Evolutionary conservation across 2,113 vertebrate genomes (phyloP).

Genomic region (Barnardius zonarius): DNA sequence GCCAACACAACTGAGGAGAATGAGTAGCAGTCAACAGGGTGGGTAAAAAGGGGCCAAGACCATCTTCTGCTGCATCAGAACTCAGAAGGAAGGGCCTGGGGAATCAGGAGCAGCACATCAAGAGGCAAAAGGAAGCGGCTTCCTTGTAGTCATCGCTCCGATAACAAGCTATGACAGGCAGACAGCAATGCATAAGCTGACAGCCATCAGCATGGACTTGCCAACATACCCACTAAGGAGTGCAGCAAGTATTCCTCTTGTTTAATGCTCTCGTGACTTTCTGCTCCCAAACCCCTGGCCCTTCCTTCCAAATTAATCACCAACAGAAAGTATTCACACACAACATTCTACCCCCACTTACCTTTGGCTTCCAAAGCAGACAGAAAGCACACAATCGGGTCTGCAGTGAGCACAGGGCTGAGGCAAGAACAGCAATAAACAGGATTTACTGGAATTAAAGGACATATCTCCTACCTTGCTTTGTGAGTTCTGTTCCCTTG

Average conservation of each 20-base stretch:
- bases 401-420: background rate
- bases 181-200: background rate
- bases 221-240: background rate
- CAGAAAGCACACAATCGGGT: background rate
- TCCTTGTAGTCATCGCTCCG: background rate
- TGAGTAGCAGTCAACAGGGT: background rate
- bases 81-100: background rate
- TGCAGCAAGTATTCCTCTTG: background rate
- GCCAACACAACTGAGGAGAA: background rate
- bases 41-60: slow-evolving; percentile 11
- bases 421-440: background rate
- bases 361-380: background rate
- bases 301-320: slow-evolving; percentile 3
- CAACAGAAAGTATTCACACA: background rate
- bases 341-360: slow-evolving; percentile 32
- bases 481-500: slow-evolving; percentile 84
- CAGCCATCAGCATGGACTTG: background rate
- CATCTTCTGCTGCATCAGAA: slow-evolving; percentile 63
- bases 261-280: background rate
- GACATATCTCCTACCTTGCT: slow-evolving; percentile 79
- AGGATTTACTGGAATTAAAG: background rate
- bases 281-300: background rate
- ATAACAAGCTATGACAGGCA: background rate
- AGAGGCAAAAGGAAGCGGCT: background rate
- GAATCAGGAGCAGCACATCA: background rate